Evolutionary conservation across 1,140 invertebrate species (phyloP), one percentile per base, ranked within the genome.

Genomic region (Drosophila orosa): DNA sequence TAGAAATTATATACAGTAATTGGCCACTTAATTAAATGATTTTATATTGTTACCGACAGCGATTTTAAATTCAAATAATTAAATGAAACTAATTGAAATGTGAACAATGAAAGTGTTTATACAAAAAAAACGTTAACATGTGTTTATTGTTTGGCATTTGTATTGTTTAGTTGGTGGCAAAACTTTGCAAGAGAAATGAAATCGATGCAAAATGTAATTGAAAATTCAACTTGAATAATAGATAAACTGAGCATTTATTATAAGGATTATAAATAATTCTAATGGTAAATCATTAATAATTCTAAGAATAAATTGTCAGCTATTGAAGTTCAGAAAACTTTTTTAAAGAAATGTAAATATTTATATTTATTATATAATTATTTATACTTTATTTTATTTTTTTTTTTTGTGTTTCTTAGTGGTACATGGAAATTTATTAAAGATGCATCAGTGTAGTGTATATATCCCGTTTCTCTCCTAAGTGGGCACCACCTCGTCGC

Each of bases 41-140:
- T 66, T 61, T 17, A 25, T 35, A 35, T 59, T 65, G 52, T 33
- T 24, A 19, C 15, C n/a, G 17, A 48, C 31, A 9, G 22, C n/a
- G n/a, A 63, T 17, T 39, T 40, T 24, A 42, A 67, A 47, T 31
- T 22, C n/a, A 24, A 31, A 33, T 17, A 56, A 69, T 29, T 25
- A 42, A 68, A 33, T 22, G 29, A 22, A 37, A 31, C 24, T 31
- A 68, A 56, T 56, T 69, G 25, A 63, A 59, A 33, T 8, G 12
- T 17, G 29, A 69, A 69, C 39, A 69, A 56, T 37, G n/a, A n/a
- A n/a, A n/a, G n/a, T n/a, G n/a, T n/a, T n/a, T n/a, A n/a, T n/a
- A n/a, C n/a, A n/a, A 40, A 39, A 29, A 29, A 10, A 40, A 27
- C 12, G 15, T 48, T 33, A 25, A n/a, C 10, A 33, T 25, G 29